Conservation (phyloP, 2,888 invertebrate genomes). For the Glomeris marginata region DNA sequence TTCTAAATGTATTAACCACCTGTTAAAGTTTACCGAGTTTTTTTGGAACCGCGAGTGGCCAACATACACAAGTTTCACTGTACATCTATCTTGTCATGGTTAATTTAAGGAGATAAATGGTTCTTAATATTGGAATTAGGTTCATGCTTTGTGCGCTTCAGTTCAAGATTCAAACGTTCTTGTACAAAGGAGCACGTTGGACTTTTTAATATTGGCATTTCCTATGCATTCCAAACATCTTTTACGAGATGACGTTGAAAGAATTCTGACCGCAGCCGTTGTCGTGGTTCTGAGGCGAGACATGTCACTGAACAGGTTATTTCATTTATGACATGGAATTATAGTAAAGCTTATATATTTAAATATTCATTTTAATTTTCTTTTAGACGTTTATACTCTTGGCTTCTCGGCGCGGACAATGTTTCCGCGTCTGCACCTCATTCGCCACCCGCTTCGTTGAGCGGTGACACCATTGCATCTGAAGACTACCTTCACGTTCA, state of each 20-base stretch:
- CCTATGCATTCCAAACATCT: constrained; percentile 65
- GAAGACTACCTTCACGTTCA: no score
- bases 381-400: constrained; percentile 56
- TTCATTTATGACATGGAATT: neutral
- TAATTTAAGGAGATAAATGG: neutral
- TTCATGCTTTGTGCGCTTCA: constrained; percentile 58
- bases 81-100: neutral
- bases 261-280: constrained; percentile 54
- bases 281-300: constrained; percentile 58
- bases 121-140: constrained; percentile 40
- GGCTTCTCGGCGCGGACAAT: constrained; percentile 64
- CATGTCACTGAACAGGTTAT: constrained; percentile 68
- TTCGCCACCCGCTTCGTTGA: no score
- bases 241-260: constrained; percentile 46
- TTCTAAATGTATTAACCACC: no score
- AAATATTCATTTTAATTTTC: constrained; percentile 4
- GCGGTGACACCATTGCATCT: no score
- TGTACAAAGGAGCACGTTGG: constrained; percentile 71
- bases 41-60: neutral
- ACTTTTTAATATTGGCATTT: constrained; percentile 64
- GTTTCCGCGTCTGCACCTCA: no score
- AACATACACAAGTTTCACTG: no score
- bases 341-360: constrained; percentile 6
- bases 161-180: constrained; percentile 64
- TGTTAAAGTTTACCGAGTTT: no score